These are phyloP conservation scores for Lycaon pictus DNA, from an alignment of 2,113 vertebrate genomes.

Conservation along the genomic window DNA sequence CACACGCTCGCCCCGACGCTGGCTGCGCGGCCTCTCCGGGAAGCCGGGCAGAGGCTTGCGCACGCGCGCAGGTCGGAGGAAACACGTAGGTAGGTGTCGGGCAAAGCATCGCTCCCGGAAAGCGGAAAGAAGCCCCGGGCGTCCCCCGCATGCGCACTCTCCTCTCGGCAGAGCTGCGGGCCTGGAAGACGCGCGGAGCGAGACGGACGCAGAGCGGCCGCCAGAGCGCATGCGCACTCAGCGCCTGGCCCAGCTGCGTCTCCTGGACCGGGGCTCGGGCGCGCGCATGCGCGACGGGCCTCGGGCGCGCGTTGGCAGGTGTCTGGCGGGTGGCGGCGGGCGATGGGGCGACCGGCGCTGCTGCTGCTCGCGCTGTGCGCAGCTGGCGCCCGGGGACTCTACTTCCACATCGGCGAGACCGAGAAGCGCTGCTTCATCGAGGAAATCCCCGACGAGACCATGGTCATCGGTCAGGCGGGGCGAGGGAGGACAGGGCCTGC, in stretches of 20 bases:
- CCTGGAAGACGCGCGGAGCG: no score
- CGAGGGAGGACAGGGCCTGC: constrained; percentile 73
- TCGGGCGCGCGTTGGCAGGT: constrained; percentile 60
- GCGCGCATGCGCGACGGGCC: neutral
- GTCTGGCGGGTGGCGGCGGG: neutral
- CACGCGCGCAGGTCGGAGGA: neutral
- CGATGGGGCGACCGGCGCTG: neutral
- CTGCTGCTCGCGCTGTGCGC: constrained; percentile 64
- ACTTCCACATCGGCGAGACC: constrained; percentile 96
- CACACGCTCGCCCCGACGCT: neutral
- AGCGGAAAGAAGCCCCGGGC: fast-evolving
- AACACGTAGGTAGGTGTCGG: constrained; percentile 22
- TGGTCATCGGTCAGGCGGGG: constrained; percentile 93
- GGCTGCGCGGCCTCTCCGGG: fast-evolving
- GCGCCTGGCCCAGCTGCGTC: fast-evolving
- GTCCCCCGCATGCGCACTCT: neutral
- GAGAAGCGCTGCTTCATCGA: constrained; percentile 97
- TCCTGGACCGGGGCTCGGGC: neutral
- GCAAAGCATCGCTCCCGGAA: neutral
- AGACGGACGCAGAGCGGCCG: neutral
- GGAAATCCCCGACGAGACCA: constrained; percentile 97
- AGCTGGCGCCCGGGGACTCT: constrained; percentile 86
- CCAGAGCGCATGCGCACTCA: neutral
- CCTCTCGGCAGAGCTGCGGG: fast-evolving
- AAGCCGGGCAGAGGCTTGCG: neutral